Evolutionary conservation across 92 coral and sea anemone genomes (phyloP).

Genomic region (Zoanthus sansibaricus): DNA sequence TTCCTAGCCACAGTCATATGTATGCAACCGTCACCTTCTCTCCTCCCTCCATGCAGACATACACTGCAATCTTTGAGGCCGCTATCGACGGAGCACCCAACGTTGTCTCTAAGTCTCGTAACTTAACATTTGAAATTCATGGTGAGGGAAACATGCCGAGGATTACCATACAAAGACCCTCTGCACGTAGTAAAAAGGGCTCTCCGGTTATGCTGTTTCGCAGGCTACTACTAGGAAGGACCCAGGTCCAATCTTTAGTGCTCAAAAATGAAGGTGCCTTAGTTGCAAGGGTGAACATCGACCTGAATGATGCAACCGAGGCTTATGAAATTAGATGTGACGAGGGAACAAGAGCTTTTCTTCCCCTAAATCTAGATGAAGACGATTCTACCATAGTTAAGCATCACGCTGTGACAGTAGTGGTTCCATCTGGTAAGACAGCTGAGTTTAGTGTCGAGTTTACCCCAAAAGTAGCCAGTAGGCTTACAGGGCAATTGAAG

Average conservation of each 20-base stretch:
- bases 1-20: slow-evolving; percentile 90
- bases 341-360: slow-evolving; percentile 71
- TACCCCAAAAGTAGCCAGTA: slow-evolving; percentile 76
- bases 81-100: slow-evolving; percentile 99
- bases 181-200: slow-evolving; percentile 94
- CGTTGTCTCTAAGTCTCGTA: slow-evolving; percentile 93
- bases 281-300: slow-evolving; percentile 83
- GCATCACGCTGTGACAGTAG: slow-evolving; percentile 69
- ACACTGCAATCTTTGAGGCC: slow-evolving; percentile 91
- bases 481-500: slow-evolving; percentile 83
- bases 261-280: slow-evolving; percentile 93
- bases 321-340: slow-evolving; percentile 72
- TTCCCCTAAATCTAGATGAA: slow-evolving; percentile 67
- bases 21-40: slow-evolving; percentile 90
- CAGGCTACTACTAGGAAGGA: slow-evolving; percentile 89
- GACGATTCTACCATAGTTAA: slow-evolving; percentile 52
- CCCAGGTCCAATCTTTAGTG: slow-evolving; percentile 82
- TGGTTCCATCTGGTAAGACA: slow-evolving; percentile 86
- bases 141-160: slow-evolving; percentile 99
- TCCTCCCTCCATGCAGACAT: slow-evolving; percentile 98
- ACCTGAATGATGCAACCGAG: slow-evolving; percentile 83
- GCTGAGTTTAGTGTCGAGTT: slow-evolving; percentile 95
- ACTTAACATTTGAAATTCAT: slow-evolving; percentile 93
- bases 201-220: slow-evolving; percentile 86
- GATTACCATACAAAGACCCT: slow-evolving; percentile 83